phyloP scores from a whole-genome alignment of 2,888 invertebrate species.

The Pachymerium ferrugineum region DNA sequence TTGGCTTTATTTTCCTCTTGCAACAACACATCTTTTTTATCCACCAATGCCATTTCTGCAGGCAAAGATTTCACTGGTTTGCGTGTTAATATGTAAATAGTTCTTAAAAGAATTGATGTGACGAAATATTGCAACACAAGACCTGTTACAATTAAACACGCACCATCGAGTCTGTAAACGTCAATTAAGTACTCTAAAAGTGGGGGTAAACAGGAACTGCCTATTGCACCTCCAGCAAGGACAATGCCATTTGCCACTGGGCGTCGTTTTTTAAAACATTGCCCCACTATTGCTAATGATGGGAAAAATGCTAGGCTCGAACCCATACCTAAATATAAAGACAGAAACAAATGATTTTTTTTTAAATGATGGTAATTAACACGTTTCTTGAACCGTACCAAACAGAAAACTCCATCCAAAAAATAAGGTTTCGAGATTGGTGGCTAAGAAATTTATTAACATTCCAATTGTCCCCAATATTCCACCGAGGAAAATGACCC shows the following conservation, averaged over 20 bases:
- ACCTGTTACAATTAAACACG: background rate
- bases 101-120: too few relatives aligned
- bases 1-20: background rate
- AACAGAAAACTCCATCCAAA: conserved; percentile 10
- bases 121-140: conserved; percentile 8
- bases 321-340: conserved; percentile 28
- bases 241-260: conserved; percentile 21
- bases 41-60: background rate
- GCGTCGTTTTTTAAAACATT: conserved; percentile 24
- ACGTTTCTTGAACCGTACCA: background rate
- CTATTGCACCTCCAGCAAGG: conserved; percentile 11
- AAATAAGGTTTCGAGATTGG: background rate
- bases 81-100: background rate
- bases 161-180: conserved; percentile 5
- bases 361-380: background rate
- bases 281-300: background rate
- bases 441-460: background rate
- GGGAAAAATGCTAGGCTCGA: conserved; percentile 30
- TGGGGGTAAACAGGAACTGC: background rate
- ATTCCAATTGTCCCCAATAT: background rate
- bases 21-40: background rate
- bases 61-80: background rate
- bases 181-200: conserved; percentile 21
- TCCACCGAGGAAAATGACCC: background rate
- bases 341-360: too few relatives aligned